phyloP scores from a whole-genome alignment of 2,888 invertebrate species.

The Tinea trinotella region DNA sequence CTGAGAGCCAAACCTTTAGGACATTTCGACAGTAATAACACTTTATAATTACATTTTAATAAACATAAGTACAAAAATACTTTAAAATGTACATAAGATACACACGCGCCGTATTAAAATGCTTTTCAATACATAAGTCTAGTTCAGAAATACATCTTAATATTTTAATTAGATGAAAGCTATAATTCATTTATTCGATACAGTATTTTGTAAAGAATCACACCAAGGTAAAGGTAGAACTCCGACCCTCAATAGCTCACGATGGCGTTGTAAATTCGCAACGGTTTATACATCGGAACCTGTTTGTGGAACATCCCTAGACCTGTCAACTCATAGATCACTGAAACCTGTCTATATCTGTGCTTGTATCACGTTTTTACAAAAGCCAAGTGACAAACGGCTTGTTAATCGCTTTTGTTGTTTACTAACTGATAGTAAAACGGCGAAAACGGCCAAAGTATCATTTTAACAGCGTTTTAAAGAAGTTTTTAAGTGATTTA shows the following conservation, averaged over 20 bases:
- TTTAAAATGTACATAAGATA: too few species aligned
- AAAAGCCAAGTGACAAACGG: constrained; percentile 46
- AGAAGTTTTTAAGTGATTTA: constrained; percentile 1
- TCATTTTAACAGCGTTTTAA: constrained; percentile 45
- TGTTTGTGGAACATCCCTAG: constrained; percentile 17
- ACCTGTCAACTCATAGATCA: constrained; percentile 30
- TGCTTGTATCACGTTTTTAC: constrained; percentile 25
- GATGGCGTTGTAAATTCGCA: constrained; percentile 7
- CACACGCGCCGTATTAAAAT: too few species aligned
- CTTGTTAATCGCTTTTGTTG: constrained; percentile 58
- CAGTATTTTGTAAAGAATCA: too few species aligned
- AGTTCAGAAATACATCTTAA: too few species aligned
- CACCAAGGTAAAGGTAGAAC: constrained; percentile 2
- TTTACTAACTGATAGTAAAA: constrained; percentile 33
- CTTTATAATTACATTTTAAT: too few species aligned
- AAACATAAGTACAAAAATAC: too few species aligned
- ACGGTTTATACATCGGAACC: constrained; percentile 14
- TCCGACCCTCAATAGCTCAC: constrained; percentile 1
- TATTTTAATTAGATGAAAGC: too few species aligned
- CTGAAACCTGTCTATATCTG: constrained; percentile 36
- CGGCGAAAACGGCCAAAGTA: constrained; percentile 33
- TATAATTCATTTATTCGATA: too few species aligned
- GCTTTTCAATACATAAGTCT: too few species aligned
- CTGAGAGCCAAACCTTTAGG: too few species aligned
- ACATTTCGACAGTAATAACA: too few species aligned